Percentiles rank a stretch among this genome's conserved stretches.
These are phyloP conservation scores for Carterocephalus palaemon DNA, from an alignment of 2,888 invertebrate genomes.

Conservation along the genomic window DNA sequence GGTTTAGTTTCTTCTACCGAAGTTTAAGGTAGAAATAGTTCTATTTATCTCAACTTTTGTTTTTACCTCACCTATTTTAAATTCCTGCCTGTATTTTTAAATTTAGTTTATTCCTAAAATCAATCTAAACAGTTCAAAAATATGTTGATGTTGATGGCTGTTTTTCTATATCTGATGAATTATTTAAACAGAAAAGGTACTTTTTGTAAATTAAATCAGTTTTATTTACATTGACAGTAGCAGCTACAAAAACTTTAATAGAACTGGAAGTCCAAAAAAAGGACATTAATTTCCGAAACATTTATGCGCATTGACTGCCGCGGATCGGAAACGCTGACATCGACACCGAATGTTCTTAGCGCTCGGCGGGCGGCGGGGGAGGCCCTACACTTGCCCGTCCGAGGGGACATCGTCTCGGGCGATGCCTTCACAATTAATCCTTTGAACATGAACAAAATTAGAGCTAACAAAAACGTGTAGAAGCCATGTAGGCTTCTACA, in stretches of 20 bases:
- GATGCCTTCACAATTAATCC: no score
- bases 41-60: no score
- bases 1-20: no score
- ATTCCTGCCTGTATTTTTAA: background rate
- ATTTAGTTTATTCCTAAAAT: background rate
- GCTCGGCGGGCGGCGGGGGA: background rate
- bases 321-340: conserved; percentile 12
- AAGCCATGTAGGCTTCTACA: no score
- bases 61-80: background rate
- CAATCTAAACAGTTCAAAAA: no score
- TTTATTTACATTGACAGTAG: no score
- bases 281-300: conserved; percentile 13
- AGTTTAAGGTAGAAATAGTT: no score
- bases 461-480: no score
- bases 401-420: no score
- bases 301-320: conserved; percentile 8
- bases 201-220: background rate
- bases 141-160: no score
- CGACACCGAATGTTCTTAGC: conserved; percentile 8
- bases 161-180: no score
- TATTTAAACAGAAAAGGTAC: background rate
- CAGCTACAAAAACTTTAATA: conserved; percentile 1
- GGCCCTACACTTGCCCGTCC: background rate
- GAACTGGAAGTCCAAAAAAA: background rate
- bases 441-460: no score